Base-by-base conservation (phyloP, 1,140 invertebrate species). In the Camponotus floridanus region DNA sequence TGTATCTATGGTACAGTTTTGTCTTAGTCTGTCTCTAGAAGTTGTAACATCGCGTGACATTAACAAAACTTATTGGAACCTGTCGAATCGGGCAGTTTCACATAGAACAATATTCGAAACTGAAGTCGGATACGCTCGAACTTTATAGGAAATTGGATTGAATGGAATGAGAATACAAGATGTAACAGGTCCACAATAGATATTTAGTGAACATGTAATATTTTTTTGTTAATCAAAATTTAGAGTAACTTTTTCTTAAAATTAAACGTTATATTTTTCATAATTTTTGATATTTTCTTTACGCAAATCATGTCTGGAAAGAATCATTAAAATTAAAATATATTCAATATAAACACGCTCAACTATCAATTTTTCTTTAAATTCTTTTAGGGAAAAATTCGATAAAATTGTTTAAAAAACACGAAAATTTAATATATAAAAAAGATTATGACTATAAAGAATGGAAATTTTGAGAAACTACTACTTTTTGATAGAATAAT, bases 61-160 rank as follows among this genome's bases (percentile, higher is more conserved):
- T 68, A 80, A 80, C 65, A 57, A 7, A 80, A 80, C 64, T 70
- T 80, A 80, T 80, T 42, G 21, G 33, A 31, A 55, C 15, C 15
- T 42, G 65, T 57, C 76, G 33, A 80, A 57, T 80, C 33, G 21
- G 9, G 45, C 42, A 26, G 26, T 26, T 59, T 70, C 70, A 65
- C 57, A 31, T 3, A 59, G 9, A 57, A 45, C 39, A 71, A 71
- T 73, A 61, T 73, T n/a, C 26, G 7, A 2, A 81, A 70, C 33
- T 80, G 55, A 31, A 7, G 55, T 42, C 8, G 8, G 8, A 42
- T 76, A 76, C 21, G 15, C 39, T 36, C 18, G 15, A n/a, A 21
- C 45, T 57, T 13, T 21, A 26, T 21, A 39, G 33, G 5, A 48
- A 65, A 65, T 78, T 65, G 39, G 21, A 78, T 65, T 33, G 26